Conservation (phyloP, 2,113 vertebrate genomes). For the Anarhynchus alexandrinus region DNA sequence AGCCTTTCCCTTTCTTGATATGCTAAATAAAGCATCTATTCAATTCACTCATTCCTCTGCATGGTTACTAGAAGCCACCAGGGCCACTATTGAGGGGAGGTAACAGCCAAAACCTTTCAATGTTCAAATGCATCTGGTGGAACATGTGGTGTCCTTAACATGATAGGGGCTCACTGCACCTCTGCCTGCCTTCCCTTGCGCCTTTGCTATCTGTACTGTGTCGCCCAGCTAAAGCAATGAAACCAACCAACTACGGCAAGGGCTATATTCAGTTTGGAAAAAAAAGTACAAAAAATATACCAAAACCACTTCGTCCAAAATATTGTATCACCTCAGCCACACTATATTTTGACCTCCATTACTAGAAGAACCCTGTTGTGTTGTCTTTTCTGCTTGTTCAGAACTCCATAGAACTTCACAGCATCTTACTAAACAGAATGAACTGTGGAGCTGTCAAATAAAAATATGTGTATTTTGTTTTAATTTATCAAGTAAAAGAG, state of each 20-base stretch:
- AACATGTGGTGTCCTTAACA: accelerated
- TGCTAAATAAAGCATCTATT: not conserved
- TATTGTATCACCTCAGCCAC: not conserved
- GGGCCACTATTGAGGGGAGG: not conserved
- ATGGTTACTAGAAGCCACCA: not conserved
- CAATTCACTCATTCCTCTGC: not conserved
- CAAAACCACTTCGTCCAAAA: not conserved
- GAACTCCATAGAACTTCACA: not conserved
- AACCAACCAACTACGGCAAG: not conserved
- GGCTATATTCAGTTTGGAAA: not conserved
- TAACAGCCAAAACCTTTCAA: not conserved
- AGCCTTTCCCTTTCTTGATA: not conserved
- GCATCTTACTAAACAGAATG: not conserved
- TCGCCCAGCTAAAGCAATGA: not conserved
- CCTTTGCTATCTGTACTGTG: accelerated
- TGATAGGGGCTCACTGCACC: not conserved
- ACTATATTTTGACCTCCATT: not conserved
- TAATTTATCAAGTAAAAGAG: not conserved
- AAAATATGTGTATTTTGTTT: not conserved
- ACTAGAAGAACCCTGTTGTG: not conserved
- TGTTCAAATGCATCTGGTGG: not conserved
- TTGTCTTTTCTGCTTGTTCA: not conserved
- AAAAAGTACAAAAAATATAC: not conserved
- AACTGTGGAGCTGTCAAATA: not conserved
- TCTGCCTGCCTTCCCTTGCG: not conserved